Base-by-base conservation (phyloP, 2,888 invertebrate genomes). In the Amaurobius ferox region DNA sequence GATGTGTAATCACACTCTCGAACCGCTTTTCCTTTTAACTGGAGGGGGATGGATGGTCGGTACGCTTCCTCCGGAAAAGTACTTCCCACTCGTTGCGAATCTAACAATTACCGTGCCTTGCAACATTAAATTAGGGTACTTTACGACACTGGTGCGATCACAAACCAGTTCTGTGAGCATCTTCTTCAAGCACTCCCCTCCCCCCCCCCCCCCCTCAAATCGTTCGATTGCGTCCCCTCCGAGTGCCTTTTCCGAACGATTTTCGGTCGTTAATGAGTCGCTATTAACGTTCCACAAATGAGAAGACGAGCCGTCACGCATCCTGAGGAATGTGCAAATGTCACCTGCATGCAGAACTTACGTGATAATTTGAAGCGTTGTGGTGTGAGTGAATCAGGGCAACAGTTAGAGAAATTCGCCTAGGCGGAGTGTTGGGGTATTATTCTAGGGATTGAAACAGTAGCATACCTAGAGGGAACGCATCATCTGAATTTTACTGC, bases 101-200 rank as follows among this genome's bases (percentile, higher is more conserved):
- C 71, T 77, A 85, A 85, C 77, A 77, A 85, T 85, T 85, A 85
- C 77, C 72, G 40, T 44, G 71, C 72, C 39, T 67, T 72, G 77
- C 77, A 77, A 77, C 83, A 77, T 78, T 85, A 85, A 85, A 85
- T 85, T 85, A 85, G 71, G 77, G 77, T 71, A 85, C 66, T 85
- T 85, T 85, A 85, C 83, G 83, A 85, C 83, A 83, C 29, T 67
- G 67, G 77, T 76, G 83, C 62, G 83, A 85, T 71, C 83, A 77
- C 83, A 85, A 77, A 85, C 76, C 81, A 74, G 81, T 81, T 81
- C 67, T 73, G 55, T 76, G 48, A 70, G 70, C 30, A 66, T 76
- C 44, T 68, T 7, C 13, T 74, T n/a, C 16, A 6, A n/a, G 7
- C 55, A 29, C 44, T 30, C 30, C 28, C 61, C 30, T 16, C 71